These are phyloP conservation scores for Leucophenga montana DNA, from an alignment of 2,888 invertebrate genomes.

Conservation along the genomic window DNA sequence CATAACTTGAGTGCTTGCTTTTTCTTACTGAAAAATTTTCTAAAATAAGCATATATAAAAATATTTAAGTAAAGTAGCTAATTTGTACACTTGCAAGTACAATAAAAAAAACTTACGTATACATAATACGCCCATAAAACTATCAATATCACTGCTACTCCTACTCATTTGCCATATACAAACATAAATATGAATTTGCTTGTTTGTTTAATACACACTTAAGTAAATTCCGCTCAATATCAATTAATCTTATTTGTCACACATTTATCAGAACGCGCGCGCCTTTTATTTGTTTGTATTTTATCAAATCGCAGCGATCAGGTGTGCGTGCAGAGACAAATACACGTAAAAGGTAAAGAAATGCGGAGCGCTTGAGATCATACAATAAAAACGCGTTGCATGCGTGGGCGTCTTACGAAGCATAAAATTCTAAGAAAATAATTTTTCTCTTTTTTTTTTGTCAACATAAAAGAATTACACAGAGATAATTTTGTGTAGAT, in stretches of 20 bases:
- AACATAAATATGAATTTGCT: not conserved
- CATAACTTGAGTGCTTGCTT: no score
- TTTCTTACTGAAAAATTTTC: no score
- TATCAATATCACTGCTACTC: not conserved
- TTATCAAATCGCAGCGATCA: constrained; percentile 12
- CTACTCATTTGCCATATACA: not conserved
- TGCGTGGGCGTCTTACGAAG: constrained; percentile 8
- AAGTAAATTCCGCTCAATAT: constrained; percentile 43
- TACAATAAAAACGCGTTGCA: not conserved
- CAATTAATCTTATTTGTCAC: constrained; percentile 67
- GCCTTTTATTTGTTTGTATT: constrained; percentile 4
- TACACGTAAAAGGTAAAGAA: not conserved
- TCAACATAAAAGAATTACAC: not conserved
- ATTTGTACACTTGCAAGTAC: no score
- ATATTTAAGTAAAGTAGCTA: no score
- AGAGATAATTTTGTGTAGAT: not conserved
- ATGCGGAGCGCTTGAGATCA: not conserved
- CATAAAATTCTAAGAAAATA: constrained; percentile 21
- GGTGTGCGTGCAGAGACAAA: not conserved
- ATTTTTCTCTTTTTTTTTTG: not conserved
- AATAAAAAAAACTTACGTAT: no score
- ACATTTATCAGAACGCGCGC: constrained; percentile 53
- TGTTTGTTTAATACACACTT: not conserved
- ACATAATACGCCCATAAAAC: no score
- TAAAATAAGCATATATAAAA: no score